A percentile compares a stretch with the other conserved stretches of the same genome.
Evolutionary conservation across 2,888 invertebrate species (phyloP).

Genomic region (Trypoxylon attenuatum): DNA sequence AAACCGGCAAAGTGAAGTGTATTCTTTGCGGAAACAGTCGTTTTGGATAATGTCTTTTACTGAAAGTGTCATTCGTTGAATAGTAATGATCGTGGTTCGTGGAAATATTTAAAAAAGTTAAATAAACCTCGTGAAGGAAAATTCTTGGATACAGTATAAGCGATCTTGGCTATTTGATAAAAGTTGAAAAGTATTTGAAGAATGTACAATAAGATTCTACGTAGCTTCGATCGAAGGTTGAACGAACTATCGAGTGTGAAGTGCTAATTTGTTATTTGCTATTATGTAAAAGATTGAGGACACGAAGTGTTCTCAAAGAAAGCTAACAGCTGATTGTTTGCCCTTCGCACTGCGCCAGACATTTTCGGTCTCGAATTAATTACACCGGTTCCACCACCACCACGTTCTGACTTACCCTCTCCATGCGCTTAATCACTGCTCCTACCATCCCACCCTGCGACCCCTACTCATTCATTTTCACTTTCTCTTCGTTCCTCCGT

Average conservation of each 20-base stretch:
- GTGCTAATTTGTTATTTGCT: constrained; percentile 11
- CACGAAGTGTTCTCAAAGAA: constrained; percentile 51
- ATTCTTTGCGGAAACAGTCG: too few relatives aligned
- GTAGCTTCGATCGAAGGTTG: too few relatives aligned
- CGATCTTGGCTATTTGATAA: too few relatives aligned
- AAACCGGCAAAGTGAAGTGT: constrained; percentile 29
- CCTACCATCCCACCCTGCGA: constrained; percentile 15
- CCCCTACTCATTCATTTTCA: constrained; percentile 44
- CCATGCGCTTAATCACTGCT: constrained; percentile 52
- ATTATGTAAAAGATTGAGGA: constrained; percentile 20
- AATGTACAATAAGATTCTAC: too few relatives aligned
- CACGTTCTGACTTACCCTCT: constrained; percentile 41
- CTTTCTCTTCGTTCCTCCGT: constrained; percentile 36
- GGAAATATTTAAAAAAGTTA: too few relatives aligned
- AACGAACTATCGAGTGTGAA: too few relatives aligned
- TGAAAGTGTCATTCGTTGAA: too few relatives aligned
- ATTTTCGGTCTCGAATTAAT: constrained; percentile 61
- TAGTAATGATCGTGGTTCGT: too few relatives aligned
- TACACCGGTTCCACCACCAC: constrained; percentile 52
- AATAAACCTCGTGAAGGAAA: too few relatives aligned
- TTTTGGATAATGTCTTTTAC: too few relatives aligned
- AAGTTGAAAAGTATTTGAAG: too few relatives aligned
- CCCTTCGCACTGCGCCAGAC: constrained; percentile 40
- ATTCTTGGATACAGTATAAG: too few relatives aligned
- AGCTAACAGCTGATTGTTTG: constrained; percentile 65